Base-by-base conservation (phyloP, 2,113 vertebrate genomes). In the Tachysurus vachellii region DNA sequence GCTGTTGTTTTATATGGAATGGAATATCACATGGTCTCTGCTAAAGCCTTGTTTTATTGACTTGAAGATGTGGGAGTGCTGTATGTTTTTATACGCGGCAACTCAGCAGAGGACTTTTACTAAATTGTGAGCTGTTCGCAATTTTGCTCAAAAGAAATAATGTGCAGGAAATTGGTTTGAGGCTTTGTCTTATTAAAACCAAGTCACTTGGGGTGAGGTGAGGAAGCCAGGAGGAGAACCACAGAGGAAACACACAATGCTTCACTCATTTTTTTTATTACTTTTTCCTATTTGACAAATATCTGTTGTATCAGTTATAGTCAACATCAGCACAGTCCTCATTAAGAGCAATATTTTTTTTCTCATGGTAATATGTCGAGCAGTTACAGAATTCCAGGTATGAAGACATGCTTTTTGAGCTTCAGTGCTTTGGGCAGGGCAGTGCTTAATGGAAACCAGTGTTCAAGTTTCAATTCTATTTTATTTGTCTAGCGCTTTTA, bases 181-280 rank as follows among this genome's bases (percentile, higher is more conserved):
- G 47, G 36, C 28, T 88, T 79, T 73, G 66, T 70, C 68, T 79
- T 68, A 62, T 90, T 89, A 85, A 89, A 89, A 75, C 47, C 50
- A 82, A 89, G 87, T 73, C 36, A 82, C 77, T 47, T 54, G 80
- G 56, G 82, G 77, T 44, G 61, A 56, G 80, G 26, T 54, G 3
- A 79, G 53, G 54, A 84, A 86, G 59, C 85, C 50, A 53, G 50
- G 26, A 64, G 59, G 56, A 59, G 57, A 77, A 50, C 44, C 31
- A 59, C 44, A 23, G 42, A 77, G 28, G 61, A 31, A 62, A 85
- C 31, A 26, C 31, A 36, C 28, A 64, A 47, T 53, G 56, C 47
- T 64, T 61, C 50, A 56, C 47, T 26, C 12, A 26, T 68, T 44
- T 53, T 76, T 44, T 80, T 66, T 62, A 79, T 86, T 86, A 70